These are phyloP conservation scores for Eulithis prunata DNA, from an alignment of 2,888 invertebrate species.

Conservation along the genomic window DNA sequence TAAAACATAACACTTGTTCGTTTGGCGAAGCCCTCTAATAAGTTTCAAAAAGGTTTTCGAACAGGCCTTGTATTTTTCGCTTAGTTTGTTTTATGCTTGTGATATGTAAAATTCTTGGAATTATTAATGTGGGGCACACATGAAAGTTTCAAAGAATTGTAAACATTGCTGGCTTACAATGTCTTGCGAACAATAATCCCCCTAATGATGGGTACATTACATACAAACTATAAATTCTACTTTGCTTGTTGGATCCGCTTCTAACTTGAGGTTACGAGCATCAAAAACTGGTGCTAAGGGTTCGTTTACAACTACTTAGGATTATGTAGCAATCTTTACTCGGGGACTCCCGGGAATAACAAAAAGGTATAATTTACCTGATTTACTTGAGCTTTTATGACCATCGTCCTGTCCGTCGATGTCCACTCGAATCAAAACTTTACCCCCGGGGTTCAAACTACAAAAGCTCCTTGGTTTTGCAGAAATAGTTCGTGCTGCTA, in stretches of 20 bases:
- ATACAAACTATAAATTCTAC: too few species aligned
- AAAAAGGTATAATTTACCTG: neutral
- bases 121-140: too few species aligned
- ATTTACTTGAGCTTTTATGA: neutral
- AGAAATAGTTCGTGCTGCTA: neutral
- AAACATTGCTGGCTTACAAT: too few species aligned
- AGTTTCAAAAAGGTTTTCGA: too few species aligned
- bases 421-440: neutral
- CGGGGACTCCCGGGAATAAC: neutral
- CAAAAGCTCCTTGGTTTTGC: constrained; percentile 7
- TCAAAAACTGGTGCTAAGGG: too few species aligned
- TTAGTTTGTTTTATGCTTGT: neutral
- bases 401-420: neutral
- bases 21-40: constrained; percentile 5
- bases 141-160: too few species aligned
- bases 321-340: neutral
- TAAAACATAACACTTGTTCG: neutral
- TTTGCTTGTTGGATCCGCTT: too few species aligned
- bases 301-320: neutral
- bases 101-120: too few species aligned
- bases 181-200: too few species aligned
- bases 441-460: neutral
- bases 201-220: too few species aligned
- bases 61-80: neutral
- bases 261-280: too few species aligned